These are phyloP conservation scores for Maccullochella peelii DNA, from an alignment of 2,113 vertebrate species.

Conservation along the genomic window DNA sequence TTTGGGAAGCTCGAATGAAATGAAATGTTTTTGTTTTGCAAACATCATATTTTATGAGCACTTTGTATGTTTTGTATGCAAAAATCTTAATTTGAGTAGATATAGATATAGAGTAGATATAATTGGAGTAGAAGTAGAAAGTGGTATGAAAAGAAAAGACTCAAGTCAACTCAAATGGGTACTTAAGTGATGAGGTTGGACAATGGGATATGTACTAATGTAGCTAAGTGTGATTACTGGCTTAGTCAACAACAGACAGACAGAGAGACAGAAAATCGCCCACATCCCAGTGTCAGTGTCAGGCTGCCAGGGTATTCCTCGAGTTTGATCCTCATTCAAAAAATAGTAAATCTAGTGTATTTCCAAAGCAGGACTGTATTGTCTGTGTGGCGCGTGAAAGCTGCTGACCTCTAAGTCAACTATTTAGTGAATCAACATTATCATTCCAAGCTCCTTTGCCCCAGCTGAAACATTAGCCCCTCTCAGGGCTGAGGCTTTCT, in stretches of 20 bases:
- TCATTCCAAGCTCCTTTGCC: constrained; percentile 82
- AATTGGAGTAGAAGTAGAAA: too few relatives aligned
- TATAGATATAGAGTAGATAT: too few relatives aligned
- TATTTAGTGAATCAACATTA: constrained; percentile 85
- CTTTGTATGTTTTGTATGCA: too few relatives aligned
- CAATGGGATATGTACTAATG: constrained; percentile 29
- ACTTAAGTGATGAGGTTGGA: constrained; percentile 46
- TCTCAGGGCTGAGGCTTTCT: constrained; percentile 78
- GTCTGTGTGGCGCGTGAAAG: constrained; percentile 68
- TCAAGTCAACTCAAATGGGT: too few relatives aligned
- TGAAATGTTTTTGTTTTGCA: too few relatives aligned
- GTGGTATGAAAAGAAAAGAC: too few relatives aligned
- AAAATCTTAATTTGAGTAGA: too few relatives aligned
- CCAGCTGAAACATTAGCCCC: constrained; percentile 84
- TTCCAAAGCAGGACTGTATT: constrained; percentile 66
- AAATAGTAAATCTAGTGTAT: constrained; percentile 74
- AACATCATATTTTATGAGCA: too few relatives aligned
- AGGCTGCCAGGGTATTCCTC: constrained; percentile 61
- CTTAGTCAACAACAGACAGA: constrained; percentile 54
- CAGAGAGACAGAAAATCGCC: constrained; percentile 50
- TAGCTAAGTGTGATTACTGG: constrained; percentile 49
- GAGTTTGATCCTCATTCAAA: constrained; percentile 65
- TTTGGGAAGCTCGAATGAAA: too few relatives aligned
- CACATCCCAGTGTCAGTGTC: constrained; percentile 59
- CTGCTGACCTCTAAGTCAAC: constrained; percentile 82